These are phyloP conservation scores for Rhincodon typus DNA, from an alignment of 2,797 vertebrate genomes.

Conservation along the genomic window DNA sequence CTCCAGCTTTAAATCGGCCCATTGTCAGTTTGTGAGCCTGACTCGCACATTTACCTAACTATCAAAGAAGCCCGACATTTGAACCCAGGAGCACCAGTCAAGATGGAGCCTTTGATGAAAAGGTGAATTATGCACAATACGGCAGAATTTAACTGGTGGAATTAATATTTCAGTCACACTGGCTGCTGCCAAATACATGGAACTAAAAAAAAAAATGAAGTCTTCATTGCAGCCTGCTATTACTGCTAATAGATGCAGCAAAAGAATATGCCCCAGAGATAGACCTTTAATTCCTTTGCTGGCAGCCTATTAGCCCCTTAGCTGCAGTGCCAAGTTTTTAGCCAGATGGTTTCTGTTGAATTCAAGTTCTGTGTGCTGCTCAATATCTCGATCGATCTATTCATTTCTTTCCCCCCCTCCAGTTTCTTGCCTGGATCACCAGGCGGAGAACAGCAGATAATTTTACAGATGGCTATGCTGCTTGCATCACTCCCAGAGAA, in stretches of 20 bases:
- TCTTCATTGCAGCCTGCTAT: neutral
- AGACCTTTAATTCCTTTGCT: conserved; percentile 18
- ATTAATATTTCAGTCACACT: neutral
- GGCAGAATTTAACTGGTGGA: neutral
- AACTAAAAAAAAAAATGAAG: conserved; percentile 14
- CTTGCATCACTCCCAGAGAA: neutral
- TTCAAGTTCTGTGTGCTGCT: neutral
- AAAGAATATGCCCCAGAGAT: conserved; percentile 1
- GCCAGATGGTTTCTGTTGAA: neutral
- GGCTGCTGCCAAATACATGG: neutral
- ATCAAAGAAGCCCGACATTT: neutral
- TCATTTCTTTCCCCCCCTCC: neutral
- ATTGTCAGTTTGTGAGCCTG: neutral
- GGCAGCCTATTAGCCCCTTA: neutral
- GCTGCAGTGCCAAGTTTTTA: neutral
- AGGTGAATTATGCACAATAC: neutral
- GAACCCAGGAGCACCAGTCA: neutral
- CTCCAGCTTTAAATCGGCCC: neutral
- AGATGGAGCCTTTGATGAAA: neutral
- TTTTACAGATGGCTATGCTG: neutral
- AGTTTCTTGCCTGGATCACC: neutral
- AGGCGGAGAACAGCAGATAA: neutral
- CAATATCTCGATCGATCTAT: neutral
- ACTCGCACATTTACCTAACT: too few species aligned
- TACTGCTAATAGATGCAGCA: neutral